Evolutionary conservation across 1,140 invertebrate genomes (phyloP), one percentile per base, ranked within the genome.

Genomic region (Choristoneura fumiferana): DNA sequence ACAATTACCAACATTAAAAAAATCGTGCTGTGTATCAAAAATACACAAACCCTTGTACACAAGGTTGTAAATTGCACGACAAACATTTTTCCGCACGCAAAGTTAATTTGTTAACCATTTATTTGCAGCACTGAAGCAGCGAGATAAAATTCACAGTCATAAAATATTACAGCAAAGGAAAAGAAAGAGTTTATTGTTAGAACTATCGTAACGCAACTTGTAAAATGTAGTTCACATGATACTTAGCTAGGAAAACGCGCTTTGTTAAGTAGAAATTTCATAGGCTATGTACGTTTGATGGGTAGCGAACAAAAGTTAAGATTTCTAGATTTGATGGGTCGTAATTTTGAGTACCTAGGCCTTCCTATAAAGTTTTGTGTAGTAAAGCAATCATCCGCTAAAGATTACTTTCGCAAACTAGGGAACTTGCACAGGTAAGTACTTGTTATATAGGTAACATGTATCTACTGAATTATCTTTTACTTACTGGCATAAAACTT

Each of bases 71-170:
- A 67, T 76, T 62, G 58, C 63, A 45, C 54, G 35, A 13, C 8
- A 45, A 54, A 60, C 59, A 57, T 63, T 43, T 64, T 64, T 61
- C 57, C 54, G 22, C 35, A 64, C 56, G 59, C 63, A 68, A 66
- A 66, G 9, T 0, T 69, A 72, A 66, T 72, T 68, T 63, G 67
- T 61, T 29, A 49, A 29, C 18, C 43, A 63, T 70, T 65, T 67
- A 70, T 67, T 69, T 67, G 63, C 67, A 69, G 60, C 57, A 62
- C 67, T 74, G 64, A 62, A 69, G 63, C 63, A 71, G 62, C 65
- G 67, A 76, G 65, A 74, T 76, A 68, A 76, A 76, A 71, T 73
- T 76, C 63, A 65, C 65, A 66, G 63, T 59, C 64, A 62, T 74
- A 73, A 76, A 76, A 67, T 70, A 76, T 66, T 65, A 69, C 59